A percentile compares a stretch with the other conserved stretches of the same genome.
phyloP scores from a whole-genome alignment of 2,797 vertebrate species.

The Girardinus metallicus region DNA sequence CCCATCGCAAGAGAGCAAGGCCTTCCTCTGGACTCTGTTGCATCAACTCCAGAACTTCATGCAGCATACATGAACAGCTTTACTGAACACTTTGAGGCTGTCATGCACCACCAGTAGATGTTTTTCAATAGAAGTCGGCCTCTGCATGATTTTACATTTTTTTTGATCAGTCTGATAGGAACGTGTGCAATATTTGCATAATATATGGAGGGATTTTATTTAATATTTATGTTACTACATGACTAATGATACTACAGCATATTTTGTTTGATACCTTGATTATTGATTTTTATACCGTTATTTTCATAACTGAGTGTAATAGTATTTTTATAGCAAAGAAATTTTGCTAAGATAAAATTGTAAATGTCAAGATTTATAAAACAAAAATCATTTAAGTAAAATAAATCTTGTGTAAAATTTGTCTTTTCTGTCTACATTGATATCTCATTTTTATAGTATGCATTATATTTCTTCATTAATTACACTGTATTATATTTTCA shows the following conservation, averaged over 20 bases:
- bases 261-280: slow-evolving; percentile 51
- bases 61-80: slow-evolving; percentile 19
- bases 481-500: neutral
- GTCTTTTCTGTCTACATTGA: slow-evolving; percentile 36
- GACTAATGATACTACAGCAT: slow-evolving; percentile 42
- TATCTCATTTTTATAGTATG: neutral
- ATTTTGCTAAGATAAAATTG: slow-evolving; percentile 51
- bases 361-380: slow-evolving; percentile 64
- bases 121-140: slow-evolving; percentile 43
- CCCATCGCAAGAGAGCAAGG: slow-evolving; percentile 39
- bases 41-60: slow-evolving; percentile 49
- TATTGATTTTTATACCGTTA: slow-evolving; percentile 70
- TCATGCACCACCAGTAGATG: slow-evolving; percentile 30
- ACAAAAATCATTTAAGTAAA: slow-evolving; percentile 71
- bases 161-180: slow-evolving; percentile 47
- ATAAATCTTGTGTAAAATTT: slow-evolving; percentile 59
- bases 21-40: slow-evolving; percentile 58
- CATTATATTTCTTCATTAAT: neutral
- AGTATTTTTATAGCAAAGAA: slow-evolving; percentile 76
- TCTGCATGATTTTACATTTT: slow-evolving; percentile 24
- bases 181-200: slow-evolving; percentile 84
- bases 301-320: slow-evolving; percentile 77
- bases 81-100: slow-evolving; percentile 42
- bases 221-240: slow-evolving; percentile 77
- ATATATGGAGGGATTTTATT: slow-evolving; percentile 71